phyloP scores from a whole-genome alignment of 2,888 invertebrate genomes.

The Caenorhabditis sp. region DNA sequence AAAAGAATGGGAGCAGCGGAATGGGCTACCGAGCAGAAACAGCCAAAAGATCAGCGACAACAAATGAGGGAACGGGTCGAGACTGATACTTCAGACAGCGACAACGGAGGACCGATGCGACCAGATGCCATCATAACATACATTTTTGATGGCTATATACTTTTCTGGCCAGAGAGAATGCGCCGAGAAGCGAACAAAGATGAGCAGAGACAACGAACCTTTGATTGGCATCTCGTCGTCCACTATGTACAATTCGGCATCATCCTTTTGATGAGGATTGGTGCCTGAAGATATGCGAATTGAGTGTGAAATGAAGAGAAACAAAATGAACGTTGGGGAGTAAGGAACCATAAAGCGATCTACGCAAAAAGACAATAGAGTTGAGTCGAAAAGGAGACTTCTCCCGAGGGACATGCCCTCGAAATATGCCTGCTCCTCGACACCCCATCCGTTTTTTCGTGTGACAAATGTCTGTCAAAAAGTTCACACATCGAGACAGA shows the following conservation, averaged over 20 bases:
- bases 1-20: slow-evolving; percentile 10
- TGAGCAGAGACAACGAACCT: slow-evolving; percentile 84
- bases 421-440: slow-evolving; percentile 52
- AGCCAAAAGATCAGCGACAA: slow-evolving; percentile 22
- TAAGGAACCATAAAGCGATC: slow-evolving; percentile 17
- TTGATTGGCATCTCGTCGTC: slow-evolving; percentile 88
- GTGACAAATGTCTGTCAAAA: slow-evolving; percentile 54
- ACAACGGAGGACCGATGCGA: slow-evolving; percentile 17
- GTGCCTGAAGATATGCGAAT: slow-evolving; percentile 86
- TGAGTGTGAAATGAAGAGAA: not conserved
- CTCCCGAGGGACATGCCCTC: slow-evolving; percentile 18
- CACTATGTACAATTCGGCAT: slow-evolving; percentile 78
- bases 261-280: slow-evolving; percentile 92
- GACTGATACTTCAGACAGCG: slow-evolving; percentile 2
- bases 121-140: slow-evolving; percentile 44
- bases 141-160: slow-evolving; percentile 55
- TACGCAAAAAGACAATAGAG: slow-evolving; percentile 33
- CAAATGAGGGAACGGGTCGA: slow-evolving; percentile 9
- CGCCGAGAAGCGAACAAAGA: slow-evolving; percentile 32
- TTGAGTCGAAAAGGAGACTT: slow-evolving; percentile 11
- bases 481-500: slow-evolving; percentile 49
- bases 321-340: slow-evolving; percentile 17
- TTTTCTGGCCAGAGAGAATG: slow-evolving; percentile 1
- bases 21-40: not conserved
- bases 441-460: slow-evolving; percentile 44